Percentiles rank a stretch among this genome's conserved stretches.
Evolutionary conservation across 2,113 vertebrate species (phyloP).

Genomic region (Microcebus murinus): DNA sequence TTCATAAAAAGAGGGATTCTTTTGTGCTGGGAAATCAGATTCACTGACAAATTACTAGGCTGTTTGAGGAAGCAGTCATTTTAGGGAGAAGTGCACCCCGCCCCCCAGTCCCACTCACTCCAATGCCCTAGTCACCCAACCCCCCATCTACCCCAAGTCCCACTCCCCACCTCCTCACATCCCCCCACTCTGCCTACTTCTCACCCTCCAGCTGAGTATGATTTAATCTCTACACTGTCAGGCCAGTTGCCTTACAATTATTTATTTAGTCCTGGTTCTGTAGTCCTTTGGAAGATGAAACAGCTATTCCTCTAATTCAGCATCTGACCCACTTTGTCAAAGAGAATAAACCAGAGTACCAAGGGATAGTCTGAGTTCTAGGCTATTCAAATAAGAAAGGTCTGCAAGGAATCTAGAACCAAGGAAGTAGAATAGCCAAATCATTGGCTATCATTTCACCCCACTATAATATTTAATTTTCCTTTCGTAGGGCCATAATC

Average conservation of each 20-base stretch:
- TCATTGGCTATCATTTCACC: not conserved
- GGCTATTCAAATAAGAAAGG: not conserved
- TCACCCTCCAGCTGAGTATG: not conserved
- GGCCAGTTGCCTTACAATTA: not conserved
- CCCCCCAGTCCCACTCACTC: not conserved
- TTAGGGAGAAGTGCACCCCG: not conserved
- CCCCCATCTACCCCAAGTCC: too few relatives aligned
- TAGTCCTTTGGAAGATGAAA: not conserved
- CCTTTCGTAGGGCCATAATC: not conserved
- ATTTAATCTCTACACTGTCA: not conserved
- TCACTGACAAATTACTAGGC: not conserved
- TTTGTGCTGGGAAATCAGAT: slow-evolving; percentile 35
- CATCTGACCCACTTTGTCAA: not conserved
- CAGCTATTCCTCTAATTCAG: not conserved
- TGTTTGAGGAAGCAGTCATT: not conserved
- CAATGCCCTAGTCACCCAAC: not conserved
- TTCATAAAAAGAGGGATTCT: slow-evolving; percentile 16
- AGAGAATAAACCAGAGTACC: not conserved
- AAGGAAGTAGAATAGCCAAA: not conserved
- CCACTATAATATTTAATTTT: not conserved
- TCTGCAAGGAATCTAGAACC: not conserved
- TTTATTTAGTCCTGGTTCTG: not conserved
- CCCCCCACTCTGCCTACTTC: not conserved
- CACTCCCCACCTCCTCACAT: not conserved
- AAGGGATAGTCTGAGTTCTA: not conserved